These are phyloP conservation scores for Sinohyriopsis cumingii DNA, from an alignment of 2,888 invertebrate genomes.

Conservation along the genomic window DNA sequence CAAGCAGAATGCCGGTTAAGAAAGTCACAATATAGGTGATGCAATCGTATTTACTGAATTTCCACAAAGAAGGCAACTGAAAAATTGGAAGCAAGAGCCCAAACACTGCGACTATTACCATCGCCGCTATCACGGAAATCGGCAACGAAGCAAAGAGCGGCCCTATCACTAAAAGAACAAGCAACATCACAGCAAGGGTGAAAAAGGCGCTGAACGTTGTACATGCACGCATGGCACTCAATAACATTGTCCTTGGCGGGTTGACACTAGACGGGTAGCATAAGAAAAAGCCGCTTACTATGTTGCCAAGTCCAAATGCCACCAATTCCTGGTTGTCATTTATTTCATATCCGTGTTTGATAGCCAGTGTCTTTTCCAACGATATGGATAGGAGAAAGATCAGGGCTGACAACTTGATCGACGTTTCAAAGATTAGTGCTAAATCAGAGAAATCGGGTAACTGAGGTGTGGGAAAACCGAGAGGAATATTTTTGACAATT, in stretches of 20 bases:
- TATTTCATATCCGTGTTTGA: constrained; percentile 66
- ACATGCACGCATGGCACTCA: constrained; percentile 59
- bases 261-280: constrained; percentile 70
- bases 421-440: constrained; percentile 25
- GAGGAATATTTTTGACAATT: constrained; percentile 54
- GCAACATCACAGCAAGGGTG: constrained; percentile 58
- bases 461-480: constrained; percentile 53
- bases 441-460: constrained; percentile 33
- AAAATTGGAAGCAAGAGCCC: constrained; percentile 77
- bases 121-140: constrained; percentile 68
- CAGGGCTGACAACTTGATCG: constrained; percentile 52
- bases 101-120: constrained; percentile 72
- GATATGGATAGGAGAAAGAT: constrained; percentile 59
- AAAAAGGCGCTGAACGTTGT: constrained; percentile 55
- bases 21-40: constrained; percentile 67
- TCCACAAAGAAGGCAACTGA: constrained; percentile 82
- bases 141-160: constrained; percentile 66
- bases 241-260: constrained; percentile 59
- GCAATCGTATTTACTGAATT: constrained; percentile 84
- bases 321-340: constrained; percentile 70
- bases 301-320: constrained; percentile 68
- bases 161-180: constrained; percentile 61
- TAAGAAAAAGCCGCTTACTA: constrained; percentile 67
- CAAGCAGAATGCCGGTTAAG: constrained; percentile 50
- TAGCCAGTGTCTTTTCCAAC: constrained; percentile 68